Conservation (phyloP, 2,888 invertebrate species). For the Drosophila gaucha region DNA sequence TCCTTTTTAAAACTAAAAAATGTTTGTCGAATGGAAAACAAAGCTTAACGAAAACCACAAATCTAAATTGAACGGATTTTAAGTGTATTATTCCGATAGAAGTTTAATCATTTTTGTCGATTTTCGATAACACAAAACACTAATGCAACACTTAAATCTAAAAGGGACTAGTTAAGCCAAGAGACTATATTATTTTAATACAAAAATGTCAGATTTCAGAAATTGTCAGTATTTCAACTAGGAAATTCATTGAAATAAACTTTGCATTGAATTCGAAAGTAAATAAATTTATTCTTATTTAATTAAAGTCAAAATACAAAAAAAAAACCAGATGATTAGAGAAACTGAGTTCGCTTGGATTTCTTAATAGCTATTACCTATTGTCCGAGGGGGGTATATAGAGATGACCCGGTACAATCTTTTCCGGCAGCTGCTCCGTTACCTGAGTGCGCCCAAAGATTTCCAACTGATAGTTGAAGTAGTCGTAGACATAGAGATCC, state of each 20-base stretch:
- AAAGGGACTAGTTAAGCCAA: too few species aligned
- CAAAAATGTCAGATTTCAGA: too few species aligned
- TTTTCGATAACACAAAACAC: background rate
- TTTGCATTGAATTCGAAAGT: background rate
- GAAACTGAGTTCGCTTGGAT: background rate
- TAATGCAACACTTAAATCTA: too few species aligned
- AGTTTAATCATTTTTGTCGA: too few species aligned
- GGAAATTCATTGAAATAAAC: too few species aligned
- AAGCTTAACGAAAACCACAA: too few species aligned
- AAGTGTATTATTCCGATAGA: background rate
- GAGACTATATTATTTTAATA: too few species aligned
- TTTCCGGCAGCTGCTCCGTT: conserved; percentile 52
- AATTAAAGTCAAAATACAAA: background rate
- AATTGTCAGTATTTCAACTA: too few species aligned
- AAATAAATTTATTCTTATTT: background rate
- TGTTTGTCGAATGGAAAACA: background rate
- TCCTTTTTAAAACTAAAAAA: too few species aligned
- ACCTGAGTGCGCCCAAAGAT: conserved; percentile 25
- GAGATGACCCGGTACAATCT: conserved; percentile 48
- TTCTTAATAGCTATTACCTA: background rate
- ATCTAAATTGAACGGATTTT: background rate
- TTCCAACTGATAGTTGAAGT: conserved; percentile 54
- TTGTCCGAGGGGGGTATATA: conserved; percentile 62
- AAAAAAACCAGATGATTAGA: too few species aligned
- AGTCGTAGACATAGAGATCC: conserved; percentile 63